Conservation (phyloP, 1,140 invertebrate species). For the Trichogramma pretiosum region DNA sequence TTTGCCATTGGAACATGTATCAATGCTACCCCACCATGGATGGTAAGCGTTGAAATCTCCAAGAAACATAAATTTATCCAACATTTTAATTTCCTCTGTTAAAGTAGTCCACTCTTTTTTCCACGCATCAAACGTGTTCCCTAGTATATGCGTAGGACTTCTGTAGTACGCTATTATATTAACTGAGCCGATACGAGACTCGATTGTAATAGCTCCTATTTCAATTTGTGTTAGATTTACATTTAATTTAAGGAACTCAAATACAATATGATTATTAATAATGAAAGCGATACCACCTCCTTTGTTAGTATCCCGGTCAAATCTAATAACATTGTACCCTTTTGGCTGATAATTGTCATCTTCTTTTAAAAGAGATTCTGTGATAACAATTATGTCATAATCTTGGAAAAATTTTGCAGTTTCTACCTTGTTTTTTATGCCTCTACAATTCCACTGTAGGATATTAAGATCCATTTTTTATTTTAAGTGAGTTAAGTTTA, state of each 20-base stretch:
- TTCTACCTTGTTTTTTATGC: conserved; percentile 13
- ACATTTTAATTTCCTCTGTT: not conserved
- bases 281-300: conserved; percentile 17
- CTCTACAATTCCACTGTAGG: conserved; percentile 15
- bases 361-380: conserved; percentile 15
- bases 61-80: too few relatives aligned
- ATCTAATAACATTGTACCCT: conserved; percentile 9
- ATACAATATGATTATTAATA: conserved; percentile 5
- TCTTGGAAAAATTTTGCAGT: not conserved
- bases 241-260: not conserved
- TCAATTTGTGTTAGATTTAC: not conserved
- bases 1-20: not conserved
- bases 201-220: not conserved
- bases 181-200: not conserved
- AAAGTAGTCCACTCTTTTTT: not conserved
- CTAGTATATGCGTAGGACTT: too few relatives aligned
- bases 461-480: conserved; percentile 12
- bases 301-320: conserved; percentile 1
- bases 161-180: not conserved
- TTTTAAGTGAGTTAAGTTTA: too few relatives aligned
- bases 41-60: too few relatives aligned
- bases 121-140: not conserved
- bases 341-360: conserved; percentile 3
- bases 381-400: conserved; percentile 13
- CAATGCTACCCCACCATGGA: not conserved